These are phyloP conservation scores for Aptenodytes patagonicus DNA, from an alignment of 2,113 vertebrate genomes.

Conservation along the genomic window DNA sequence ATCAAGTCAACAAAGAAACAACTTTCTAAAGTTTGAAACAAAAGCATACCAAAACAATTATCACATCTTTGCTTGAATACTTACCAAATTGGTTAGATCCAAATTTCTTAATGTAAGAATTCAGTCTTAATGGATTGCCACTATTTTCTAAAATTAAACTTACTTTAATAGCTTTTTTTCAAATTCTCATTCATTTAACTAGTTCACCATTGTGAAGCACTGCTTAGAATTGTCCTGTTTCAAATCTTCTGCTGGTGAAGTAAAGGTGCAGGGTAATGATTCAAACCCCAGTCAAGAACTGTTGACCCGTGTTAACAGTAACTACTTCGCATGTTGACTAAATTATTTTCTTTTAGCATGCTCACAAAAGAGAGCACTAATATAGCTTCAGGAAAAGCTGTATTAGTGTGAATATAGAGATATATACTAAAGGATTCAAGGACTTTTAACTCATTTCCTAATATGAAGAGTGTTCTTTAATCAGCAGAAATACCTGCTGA, in stretches of 20 bases:
- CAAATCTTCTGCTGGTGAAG: not conserved
- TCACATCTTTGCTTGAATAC: not conserved
- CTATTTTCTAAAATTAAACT: not conserved
- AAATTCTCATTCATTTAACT: not conserved
- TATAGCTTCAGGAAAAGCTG: not conserved
- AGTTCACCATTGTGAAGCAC: rapidly evolving
- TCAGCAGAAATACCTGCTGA: conserved; percentile 29
- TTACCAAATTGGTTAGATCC: not conserved
- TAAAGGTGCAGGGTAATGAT: not conserved
- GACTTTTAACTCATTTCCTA: not conserved
- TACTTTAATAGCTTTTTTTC: not conserved
- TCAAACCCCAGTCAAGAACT: not conserved
- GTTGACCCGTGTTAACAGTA: not conserved
- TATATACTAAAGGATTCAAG: not conserved
- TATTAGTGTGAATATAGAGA: not conserved
- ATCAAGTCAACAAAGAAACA: not conserved
- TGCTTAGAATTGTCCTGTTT: not conserved
- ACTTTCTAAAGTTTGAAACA: not conserved
- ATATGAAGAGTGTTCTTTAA: not conserved
- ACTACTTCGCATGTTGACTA: not conserved
- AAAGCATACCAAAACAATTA: not conserved
- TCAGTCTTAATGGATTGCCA: not conserved
- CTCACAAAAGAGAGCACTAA: not conserved
- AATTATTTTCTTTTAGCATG: not conserved
- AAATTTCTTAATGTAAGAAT: not conserved